Evolutionary conservation across 2,113 vertebrate genomes (phyloP).

Genomic region (Leptobrachium leishanense): DNA sequence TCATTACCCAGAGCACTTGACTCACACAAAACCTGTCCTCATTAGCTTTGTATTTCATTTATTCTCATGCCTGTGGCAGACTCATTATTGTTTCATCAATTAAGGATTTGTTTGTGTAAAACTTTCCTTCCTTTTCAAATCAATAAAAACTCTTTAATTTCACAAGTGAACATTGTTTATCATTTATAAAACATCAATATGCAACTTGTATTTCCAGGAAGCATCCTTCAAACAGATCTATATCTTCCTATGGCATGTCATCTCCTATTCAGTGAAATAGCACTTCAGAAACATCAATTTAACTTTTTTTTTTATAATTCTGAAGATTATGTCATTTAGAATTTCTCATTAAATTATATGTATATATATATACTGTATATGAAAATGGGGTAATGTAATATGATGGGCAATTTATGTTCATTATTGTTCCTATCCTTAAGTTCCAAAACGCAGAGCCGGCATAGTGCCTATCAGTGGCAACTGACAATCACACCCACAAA

Average conservation of each 20-base stretch:
- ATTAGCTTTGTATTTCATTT: slow-evolving; percentile 6
- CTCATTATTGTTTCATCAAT: slow-evolving; percentile 20
- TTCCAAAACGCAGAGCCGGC: too few species aligned
- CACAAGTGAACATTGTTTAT: neutral
- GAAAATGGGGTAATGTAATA: too few species aligned
- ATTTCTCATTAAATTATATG: too few species aligned
- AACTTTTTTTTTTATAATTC: too few species aligned
- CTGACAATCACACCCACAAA: too few species aligned
- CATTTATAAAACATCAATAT: slow-evolving; percentile 17
- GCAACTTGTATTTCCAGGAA: neutral
- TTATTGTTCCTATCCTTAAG: too few species aligned
- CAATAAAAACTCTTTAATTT: slow-evolving; percentile 6
- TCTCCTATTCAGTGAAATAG: neutral
- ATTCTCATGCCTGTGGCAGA: neutral
- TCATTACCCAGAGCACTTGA: neutral
- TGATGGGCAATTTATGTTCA: too few species aligned
- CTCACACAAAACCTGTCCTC: neutral
- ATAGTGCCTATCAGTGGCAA: too few species aligned
- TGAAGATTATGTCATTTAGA: too few species aligned
- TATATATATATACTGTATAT: too few species aligned
- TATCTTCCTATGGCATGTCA: neutral
- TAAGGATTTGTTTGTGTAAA: slow-evolving; percentile 10
- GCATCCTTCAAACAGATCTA: neutral
- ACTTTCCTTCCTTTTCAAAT: neutral
- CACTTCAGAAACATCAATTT: too few species aligned